Percentiles rank a stretch among this genome's conserved stretches.
These are phyloP conservation scores for Cebus imitator DNA, from an alignment of 2,113 vertebrate genomes.

Conservation along the genomic window DNA sequence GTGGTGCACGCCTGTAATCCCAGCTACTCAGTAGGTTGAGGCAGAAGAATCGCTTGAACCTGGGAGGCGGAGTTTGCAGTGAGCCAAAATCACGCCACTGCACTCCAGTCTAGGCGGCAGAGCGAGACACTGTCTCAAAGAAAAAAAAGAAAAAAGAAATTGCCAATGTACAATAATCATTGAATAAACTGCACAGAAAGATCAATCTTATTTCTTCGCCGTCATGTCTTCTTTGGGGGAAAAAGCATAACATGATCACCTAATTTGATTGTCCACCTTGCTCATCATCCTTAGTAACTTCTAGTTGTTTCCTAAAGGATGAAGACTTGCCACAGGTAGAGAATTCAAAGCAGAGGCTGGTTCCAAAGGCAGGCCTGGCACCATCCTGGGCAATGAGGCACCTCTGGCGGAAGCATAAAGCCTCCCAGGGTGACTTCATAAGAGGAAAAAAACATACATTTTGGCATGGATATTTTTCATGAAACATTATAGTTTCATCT, in stretches of 20 bases:
- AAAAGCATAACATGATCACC: not conserved
- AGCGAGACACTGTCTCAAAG: too few relatives aligned
- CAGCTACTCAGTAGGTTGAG: too few relatives aligned
- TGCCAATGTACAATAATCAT: not conserved
- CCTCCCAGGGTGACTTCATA: not conserved
- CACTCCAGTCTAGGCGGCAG: too few relatives aligned
- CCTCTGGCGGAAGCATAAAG: not conserved
- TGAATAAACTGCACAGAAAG: not conserved
- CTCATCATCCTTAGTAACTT: not conserved
- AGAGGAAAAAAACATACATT: not conserved
- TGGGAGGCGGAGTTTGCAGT: too few relatives aligned
- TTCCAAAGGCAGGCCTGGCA: not conserved
- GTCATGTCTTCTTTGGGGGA: not conserved
- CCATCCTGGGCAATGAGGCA: not conserved
- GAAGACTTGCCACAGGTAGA: not conserved
- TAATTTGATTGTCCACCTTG: not conserved
- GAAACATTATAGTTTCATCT: not conserved
- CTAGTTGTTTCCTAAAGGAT: not conserved
- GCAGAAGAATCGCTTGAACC: too few relatives aligned
- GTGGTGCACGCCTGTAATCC: too few relatives aligned
- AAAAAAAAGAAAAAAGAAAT: not conserved
- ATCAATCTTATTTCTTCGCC: not conserved
- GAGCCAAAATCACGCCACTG: too few relatives aligned
- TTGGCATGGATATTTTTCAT: not conserved
- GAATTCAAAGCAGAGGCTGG: not conserved